Evolutionary conservation across 2,113 vertebrate species (phyloP).

Genomic region (Motacilla alba): DNA sequence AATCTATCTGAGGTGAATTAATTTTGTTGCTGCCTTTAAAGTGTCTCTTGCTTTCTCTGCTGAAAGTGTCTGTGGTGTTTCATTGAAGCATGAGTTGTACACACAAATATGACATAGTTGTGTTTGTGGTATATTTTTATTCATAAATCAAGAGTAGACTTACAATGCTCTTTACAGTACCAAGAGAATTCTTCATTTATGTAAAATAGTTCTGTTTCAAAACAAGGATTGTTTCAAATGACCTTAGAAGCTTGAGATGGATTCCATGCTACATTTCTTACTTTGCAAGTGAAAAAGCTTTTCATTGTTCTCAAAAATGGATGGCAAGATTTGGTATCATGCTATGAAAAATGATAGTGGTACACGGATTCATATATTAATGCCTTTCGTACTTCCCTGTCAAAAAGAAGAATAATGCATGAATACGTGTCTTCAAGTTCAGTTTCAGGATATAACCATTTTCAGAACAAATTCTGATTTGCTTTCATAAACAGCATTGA

Average conservation of each 20-base stretch:
- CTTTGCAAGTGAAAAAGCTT: neutral
- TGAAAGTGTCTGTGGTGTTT: neutral
- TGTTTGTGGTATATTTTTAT: neutral
- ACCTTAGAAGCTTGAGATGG: neutral
- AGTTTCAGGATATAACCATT: neutral
- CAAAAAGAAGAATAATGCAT: slow-evolving; percentile 1
- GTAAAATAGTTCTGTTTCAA: neutral
- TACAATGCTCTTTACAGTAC: neutral
- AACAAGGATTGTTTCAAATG: neutral
- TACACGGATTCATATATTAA: neutral
- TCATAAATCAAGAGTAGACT: neutral
- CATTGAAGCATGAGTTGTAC: neutral
- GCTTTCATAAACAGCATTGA: neutral
- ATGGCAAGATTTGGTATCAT: neutral
- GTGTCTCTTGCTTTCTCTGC: neutral
- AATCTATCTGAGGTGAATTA: neutral
- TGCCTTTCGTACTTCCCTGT: neutral
- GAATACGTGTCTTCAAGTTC: neutral
- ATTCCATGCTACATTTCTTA: neutral
- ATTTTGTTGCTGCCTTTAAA: neutral
- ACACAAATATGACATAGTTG: neutral
- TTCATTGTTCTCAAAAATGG: neutral
- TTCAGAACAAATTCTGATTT: neutral
- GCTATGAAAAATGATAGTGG: neutral
- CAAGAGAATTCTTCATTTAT: neutral